Conservation (phyloP, 2,797 vertebrate species). For the Pseudochirops corinnae region DNA sequence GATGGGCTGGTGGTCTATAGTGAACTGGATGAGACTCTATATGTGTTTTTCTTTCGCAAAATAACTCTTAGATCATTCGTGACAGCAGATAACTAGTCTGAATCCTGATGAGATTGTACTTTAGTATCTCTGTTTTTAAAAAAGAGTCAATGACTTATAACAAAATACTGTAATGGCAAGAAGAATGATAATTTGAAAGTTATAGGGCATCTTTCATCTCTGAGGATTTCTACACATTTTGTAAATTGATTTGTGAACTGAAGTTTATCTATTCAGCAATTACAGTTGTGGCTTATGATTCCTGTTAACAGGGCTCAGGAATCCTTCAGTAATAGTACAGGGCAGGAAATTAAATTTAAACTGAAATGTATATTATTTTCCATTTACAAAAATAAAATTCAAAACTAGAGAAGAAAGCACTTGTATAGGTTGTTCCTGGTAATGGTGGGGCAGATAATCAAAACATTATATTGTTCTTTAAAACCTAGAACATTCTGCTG, state of each 20-base stretch:
- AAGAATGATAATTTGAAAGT: neutral
- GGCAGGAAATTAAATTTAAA: neutral
- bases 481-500: neutral
- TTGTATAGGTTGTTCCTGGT: neutral
- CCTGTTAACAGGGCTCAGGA: neutral
- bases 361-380: accelerated
- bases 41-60: neutral
- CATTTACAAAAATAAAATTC: neutral
- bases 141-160: neutral
- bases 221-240: neutral
- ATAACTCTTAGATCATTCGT: accelerated
- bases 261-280: neutral
- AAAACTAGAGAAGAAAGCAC: neutral
- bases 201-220: neutral
- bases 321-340: accelerated
- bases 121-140: neutral
- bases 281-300: neutral
- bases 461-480: neutral
- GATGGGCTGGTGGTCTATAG: neutral
- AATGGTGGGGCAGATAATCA: neutral
- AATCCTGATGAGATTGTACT: neutral
- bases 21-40: neutral
- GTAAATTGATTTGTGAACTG: neutral
- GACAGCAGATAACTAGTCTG: neutral
- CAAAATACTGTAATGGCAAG: neutral